Percentiles rank a stretch among this genome's conserved stretches.
Conservation (phyloP, 2,888 invertebrate species). For the Zele albiditarsus region DNA sequence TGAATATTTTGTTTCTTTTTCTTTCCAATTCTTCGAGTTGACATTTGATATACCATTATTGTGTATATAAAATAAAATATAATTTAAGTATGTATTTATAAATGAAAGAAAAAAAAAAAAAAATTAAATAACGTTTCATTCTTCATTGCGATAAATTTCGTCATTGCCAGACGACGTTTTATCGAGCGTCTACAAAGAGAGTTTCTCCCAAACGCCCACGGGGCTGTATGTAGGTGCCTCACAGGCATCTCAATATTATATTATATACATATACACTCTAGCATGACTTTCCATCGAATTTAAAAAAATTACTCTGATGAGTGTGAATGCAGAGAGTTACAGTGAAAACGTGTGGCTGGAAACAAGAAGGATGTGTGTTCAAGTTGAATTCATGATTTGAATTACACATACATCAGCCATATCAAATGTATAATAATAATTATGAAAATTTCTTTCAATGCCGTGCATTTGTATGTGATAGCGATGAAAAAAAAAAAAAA, state of each 20-base stretch:
- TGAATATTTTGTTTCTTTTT: background rate
- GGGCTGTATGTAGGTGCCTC: constrained; percentile 6
- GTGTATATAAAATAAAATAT: background rate
- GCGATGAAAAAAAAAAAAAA: background rate
- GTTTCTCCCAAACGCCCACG: constrained; percentile 23
- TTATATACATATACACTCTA: background rate
- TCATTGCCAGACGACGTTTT: constrained; percentile 11
- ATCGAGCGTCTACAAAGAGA: constrained; percentile 13
- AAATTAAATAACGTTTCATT: background rate
- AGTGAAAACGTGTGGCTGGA: background rate
- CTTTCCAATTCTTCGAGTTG: background rate
- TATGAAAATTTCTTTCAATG: background rate
- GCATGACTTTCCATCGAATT: constrained; percentile 19
- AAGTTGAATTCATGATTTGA: background rate
- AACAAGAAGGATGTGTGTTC: background rate
- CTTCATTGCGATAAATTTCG: constrained; percentile 5
- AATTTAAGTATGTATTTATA: background rate
- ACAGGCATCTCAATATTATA: background rate
- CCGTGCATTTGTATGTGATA: background rate
- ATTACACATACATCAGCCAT: background rate
- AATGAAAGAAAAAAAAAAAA: background rate
- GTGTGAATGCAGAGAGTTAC: background rate
- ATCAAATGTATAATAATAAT: background rate
- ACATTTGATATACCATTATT: background rate
- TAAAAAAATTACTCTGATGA: background rate